Evolutionary conservation across 2,797 vertebrate species (phyloP), one percentile per base, ranked within the genome.

Genomic region (Neostethus bicornis): DNA sequence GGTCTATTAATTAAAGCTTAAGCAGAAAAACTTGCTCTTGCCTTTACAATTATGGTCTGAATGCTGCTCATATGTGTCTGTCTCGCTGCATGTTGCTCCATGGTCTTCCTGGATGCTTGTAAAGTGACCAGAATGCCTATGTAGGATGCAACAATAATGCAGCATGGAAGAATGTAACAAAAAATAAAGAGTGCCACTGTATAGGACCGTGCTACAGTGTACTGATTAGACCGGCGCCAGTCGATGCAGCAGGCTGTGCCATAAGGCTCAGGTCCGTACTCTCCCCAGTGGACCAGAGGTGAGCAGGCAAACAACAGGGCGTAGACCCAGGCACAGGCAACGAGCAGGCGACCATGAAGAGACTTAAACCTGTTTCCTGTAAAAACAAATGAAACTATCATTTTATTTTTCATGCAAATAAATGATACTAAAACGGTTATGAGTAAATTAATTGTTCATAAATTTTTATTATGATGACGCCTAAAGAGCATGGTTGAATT

Each of bases 201-300:
- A 70, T 89, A 94, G 39, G 91, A 92, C 54, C 85, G 90, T 3
- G 89, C 89, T 0, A 70, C 43, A 1, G 57, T 23, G 2, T 85
- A 80, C 37, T 70, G 41, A 41, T 89, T 94, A 70, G 92, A 93
- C 29, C 69, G 75, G 38, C 1, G 73, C 92, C 92, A 93, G 83
- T 94, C 90, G 29, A 94, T 92, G 73, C 92, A 94, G 69, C 93
- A 94, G 67, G 92, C 92, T 1, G 92, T 94, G 24, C 93, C 93
- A 0, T 93, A 94, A 23, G 93, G 93, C 54, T 94, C 92, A 0
- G 83, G 87, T 35, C 92, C 92, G 0, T 92, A 94, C 52, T 89
- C 82, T 16, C 92, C 92, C 92, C 92, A 93, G 74, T 92, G 87
- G 57, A 54, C 83, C 48, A 94, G 75, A 1, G 92, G 92, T 13